Conservation (phyloP, 2,113 vertebrate species). For the Garra rufa region DNA sequence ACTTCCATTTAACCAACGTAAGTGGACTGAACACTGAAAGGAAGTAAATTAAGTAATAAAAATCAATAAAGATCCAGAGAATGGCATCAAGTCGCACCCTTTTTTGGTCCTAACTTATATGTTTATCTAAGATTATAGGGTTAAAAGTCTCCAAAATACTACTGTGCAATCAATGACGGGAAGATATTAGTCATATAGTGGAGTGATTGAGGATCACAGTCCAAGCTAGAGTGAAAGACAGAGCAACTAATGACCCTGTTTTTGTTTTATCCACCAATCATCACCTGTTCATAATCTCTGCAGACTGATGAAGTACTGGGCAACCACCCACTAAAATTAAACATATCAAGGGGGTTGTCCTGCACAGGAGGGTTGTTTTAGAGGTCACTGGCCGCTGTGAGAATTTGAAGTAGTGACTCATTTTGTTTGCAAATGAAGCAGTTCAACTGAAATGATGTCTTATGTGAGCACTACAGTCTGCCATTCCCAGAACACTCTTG, state of each 20-base stretch:
- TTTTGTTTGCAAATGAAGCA: constrained; percentile 25
- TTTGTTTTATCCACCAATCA: too few species aligned
- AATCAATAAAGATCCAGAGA: neutral
- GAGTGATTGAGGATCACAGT: neutral
- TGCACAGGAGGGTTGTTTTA: neutral
- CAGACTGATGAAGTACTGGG: constrained; percentile 1
- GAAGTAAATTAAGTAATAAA: neutral
- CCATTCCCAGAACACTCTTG: constrained; percentile 11
- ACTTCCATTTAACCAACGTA: neutral
- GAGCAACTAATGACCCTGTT: neutral
- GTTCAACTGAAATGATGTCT: neutral
- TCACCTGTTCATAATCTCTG: constrained; percentile 49
- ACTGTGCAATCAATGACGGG: neutral
- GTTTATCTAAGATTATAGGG: neutral
- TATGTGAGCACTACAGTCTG: neutral
- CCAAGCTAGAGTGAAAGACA: neutral
- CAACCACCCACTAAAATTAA: neutral
- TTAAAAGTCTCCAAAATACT: neutral
- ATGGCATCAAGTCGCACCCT: neutral
- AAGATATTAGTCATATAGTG: neutral
- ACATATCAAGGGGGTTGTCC: neutral
- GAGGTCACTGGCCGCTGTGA: neutral
- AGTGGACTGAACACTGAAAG: neutral
- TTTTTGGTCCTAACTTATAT: neutral
- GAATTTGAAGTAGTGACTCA: neutral